These are phyloP conservation scores for Campylorhamphus procurvoides DNA, from an alignment of 2,113 vertebrate genomes.

Conservation along the genomic window DNA sequence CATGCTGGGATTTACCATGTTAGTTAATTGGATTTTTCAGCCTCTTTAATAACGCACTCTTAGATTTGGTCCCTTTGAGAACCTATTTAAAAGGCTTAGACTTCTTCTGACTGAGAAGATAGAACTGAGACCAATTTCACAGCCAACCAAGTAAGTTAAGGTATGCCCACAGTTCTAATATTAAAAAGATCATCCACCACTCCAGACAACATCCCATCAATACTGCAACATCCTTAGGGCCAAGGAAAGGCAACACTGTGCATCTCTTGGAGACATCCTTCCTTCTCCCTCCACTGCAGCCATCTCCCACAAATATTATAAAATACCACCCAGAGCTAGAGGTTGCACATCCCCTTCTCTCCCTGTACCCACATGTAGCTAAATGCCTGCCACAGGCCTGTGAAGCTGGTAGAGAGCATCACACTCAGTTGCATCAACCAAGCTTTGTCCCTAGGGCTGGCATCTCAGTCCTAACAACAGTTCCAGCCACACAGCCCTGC, in stretches of 20 bases:
- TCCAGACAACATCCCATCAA: neutral
- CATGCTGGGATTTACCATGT: neutral
- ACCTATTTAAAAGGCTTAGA: neutral
- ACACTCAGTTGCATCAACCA: neutral
- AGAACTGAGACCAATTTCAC: neutral
- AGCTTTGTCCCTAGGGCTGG: neutral
- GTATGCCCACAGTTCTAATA: neutral
- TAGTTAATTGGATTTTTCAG: neutral
- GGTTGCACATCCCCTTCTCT: neutral
- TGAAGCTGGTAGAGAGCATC: neutral
- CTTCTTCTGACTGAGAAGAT: neutral
- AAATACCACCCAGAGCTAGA: neutral
- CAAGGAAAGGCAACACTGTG: neutral
- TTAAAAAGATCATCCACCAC: neutral
- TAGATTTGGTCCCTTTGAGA: neutral
- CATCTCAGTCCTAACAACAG: neutral
- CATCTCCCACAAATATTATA: neutral
- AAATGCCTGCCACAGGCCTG: neutral
- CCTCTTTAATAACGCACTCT: neutral
- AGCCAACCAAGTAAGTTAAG: neutral
- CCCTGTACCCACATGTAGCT: fast-evolving
- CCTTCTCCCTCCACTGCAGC: neutral
- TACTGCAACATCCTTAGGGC: neutral
- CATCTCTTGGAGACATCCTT: neutral
- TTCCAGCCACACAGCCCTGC: neutral